Evolutionary conservation across 2,113 vertebrate species (phyloP).

Genomic region (Gymnarchus niloticus): DNA sequence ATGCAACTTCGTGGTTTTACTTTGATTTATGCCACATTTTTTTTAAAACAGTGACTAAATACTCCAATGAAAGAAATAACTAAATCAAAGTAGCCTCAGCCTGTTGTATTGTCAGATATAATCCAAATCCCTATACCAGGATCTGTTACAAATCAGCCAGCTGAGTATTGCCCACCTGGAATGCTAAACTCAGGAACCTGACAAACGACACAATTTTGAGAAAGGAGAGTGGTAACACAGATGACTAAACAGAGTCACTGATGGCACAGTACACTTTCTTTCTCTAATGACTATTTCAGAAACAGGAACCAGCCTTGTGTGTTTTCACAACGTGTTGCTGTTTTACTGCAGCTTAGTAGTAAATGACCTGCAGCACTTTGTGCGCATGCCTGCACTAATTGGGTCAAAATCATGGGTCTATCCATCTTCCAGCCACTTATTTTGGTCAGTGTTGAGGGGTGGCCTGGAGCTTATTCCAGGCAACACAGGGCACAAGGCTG

Average conservation of each 20-base stretch:
- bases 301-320: too few relatives aligned
- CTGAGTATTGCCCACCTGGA: neutral
- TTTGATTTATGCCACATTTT: neutral
- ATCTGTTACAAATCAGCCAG: neutral
- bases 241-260: neutral
- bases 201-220: neutral
- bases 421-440: neutral
- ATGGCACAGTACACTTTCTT: neutral
- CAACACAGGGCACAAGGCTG: neutral
- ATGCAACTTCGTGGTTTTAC: neutral
- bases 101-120: neutral
- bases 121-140: neutral
- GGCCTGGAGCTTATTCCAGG: neutral
- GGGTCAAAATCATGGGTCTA: neutral
- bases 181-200: neutral
- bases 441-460: neutral
- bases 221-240: neutral
- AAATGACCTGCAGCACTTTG: neutral
- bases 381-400: neutral
- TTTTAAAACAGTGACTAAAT: neutral
- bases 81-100: too few relatives aligned
- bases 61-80: too few relatives aligned
- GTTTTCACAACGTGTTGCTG: neutral
- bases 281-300: too few relatives aligned
- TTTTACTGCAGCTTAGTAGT: neutral